These are phyloP conservation scores for Varanus salvator DNA, from an alignment of 2,113 vertebrate genomes.

Conservation along the genomic window DNA sequence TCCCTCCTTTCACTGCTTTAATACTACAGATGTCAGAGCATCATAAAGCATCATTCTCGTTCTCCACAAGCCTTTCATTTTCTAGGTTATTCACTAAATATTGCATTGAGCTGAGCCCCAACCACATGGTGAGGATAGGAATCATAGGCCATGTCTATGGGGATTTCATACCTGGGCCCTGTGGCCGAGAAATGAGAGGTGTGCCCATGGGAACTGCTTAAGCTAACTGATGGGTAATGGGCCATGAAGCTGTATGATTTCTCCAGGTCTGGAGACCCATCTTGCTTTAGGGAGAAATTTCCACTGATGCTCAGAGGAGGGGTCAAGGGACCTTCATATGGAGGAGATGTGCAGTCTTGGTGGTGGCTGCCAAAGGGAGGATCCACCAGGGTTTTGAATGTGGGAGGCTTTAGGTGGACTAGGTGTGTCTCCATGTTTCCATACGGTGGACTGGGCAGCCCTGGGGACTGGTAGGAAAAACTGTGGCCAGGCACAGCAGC, in stretches of 20 bases:
- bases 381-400: constrained; percentile 83
- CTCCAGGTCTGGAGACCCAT: constrained; percentile 89
- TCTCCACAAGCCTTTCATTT: not conserved
- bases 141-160: constrained; percentile 90
- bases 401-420: constrained; percentile 86
- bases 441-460: constrained; percentile 95
- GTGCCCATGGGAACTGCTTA: constrained; percentile 83
- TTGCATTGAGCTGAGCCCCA: constrained; percentile 83
- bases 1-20: not conserved
- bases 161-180: constrained; percentile 85
- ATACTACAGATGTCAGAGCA: not conserved
- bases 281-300: constrained; percentile 94
- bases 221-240: constrained; percentile 75
- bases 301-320: constrained; percentile 94
- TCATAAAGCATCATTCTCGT: not conserved
- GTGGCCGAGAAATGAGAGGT: constrained; percentile 80
- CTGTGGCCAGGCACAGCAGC: constrained; percentile 71
- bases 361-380: constrained; percentile 83
- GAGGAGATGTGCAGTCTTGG: constrained; percentile 85
- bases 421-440: constrained; percentile 91
- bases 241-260: constrained; percentile 82
- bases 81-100: constrained; percentile 85
- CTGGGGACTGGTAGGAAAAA: constrained; percentile 89
- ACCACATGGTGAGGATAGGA: constrained; percentile 83
- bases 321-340: constrained; percentile 93